Evolutionary conservation across 2,797 vertebrate genomes (phyloP).

Genomic region (Hapalemur alaotrensis): DNA sequence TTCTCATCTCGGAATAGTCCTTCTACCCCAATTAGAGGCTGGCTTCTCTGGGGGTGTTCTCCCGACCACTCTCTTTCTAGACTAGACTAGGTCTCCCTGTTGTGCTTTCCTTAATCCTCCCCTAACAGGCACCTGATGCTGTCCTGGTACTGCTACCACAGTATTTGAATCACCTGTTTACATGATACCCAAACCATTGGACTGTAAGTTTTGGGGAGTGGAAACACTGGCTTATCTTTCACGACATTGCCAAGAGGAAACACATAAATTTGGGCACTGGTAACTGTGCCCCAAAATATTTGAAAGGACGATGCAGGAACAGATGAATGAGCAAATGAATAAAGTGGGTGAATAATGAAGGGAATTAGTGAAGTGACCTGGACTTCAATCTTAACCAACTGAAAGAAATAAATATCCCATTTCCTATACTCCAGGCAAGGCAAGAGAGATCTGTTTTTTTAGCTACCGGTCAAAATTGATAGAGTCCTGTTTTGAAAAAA

Average conservation of each 20-base stretch:
- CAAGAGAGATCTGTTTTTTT: neutral
- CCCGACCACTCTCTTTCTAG: too few species aligned
- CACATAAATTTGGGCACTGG: neutral
- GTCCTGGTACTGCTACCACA: fast-evolving
- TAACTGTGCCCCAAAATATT: neutral
- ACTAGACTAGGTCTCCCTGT: fast-evolving
- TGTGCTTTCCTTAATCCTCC: fast-evolving
- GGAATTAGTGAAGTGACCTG: neutral
- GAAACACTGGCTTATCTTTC: neutral
- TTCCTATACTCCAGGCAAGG: conserved; percentile 45
- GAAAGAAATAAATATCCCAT: neutral
- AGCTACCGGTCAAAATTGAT: neutral
- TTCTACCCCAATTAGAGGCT: fast-evolving
- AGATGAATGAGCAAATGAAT: fast-evolving
- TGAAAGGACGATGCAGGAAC: neutral
- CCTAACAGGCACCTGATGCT: too few species aligned
- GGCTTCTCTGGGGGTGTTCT: neutral
- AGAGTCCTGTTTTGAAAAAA: neutral
- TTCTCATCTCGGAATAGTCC: neutral
- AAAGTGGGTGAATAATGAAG: neutral
- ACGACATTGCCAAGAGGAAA: neutral
- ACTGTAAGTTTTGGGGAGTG: neutral
- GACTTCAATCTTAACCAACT: neutral
- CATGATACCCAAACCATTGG: neutral
- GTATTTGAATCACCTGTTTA: neutral